These are phyloP conservation scores for Meles meles DNA, from an alignment of 2,113 vertebrate genomes.

Conservation along the genomic window DNA sequence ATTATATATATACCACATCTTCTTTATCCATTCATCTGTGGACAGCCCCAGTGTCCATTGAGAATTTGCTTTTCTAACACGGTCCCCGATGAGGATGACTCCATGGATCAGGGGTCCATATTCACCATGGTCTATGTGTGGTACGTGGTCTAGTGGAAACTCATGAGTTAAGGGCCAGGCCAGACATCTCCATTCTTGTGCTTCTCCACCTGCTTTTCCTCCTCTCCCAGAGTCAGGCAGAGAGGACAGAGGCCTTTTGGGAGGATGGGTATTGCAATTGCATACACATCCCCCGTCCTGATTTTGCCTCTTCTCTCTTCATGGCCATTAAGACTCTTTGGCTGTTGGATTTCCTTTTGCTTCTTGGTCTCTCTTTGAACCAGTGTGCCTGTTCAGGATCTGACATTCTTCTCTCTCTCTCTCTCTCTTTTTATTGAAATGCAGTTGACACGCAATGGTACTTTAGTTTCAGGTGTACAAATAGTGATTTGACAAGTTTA, in stretches of 20 bases:
- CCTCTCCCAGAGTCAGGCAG: not conserved
- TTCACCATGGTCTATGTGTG: not conserved
- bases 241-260: not conserved
- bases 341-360: not conserved
- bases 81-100: rapidly evolving
- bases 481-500: not conserved
- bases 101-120: rapidly evolving
- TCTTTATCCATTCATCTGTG: not conserved
- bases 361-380: not conserved
- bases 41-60: not conserved
- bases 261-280: rapidly evolving
- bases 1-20: not conserved
- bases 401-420: not conserved
- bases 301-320: rapidly evolving
- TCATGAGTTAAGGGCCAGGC: not conserved
- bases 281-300: rapidly evolving
- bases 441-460: not conserved
- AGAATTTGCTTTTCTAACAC: not conserved
- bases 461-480: not conserved
- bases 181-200: not conserved
- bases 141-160: too few species aligned
- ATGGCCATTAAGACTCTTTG: rapidly evolving
- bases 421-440: not conserved
- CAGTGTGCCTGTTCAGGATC: not conserved
- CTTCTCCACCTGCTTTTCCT: not conserved